Evolutionary conservation across 2,888 invertebrate species (phyloP), one percentile per base, ranked within the genome.

Genomic region (Clitarchus hookeri): DNA sequence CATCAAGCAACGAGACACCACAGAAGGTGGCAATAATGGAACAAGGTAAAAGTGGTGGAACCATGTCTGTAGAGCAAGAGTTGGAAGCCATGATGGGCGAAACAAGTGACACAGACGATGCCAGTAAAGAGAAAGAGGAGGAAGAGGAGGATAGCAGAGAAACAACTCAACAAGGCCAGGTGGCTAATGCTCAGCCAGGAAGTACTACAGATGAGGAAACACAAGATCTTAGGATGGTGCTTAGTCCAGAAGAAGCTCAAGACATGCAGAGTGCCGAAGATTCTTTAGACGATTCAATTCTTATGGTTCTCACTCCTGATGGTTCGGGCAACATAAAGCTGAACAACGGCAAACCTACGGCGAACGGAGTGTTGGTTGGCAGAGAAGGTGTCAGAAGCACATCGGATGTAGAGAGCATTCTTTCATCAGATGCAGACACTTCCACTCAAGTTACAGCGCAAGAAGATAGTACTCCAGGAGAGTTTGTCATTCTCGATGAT

Each of bases 51-150:
- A 53, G 79, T 1, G 44, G 36, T 80, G 86, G 53, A 53, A 79
- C 54, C 16, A 86, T 89, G 86, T 88, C 88, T 53, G 89, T 89
- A 9, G 89, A 89, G 80, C 88, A 89, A 85, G 89, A 88, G 23
- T 84, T 89, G 78, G 88, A 89, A 85, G 88, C 88, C n/a, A 89
- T 89, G 89, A 89, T 89, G 89, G 89, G 88, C 8, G 88, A 87
- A 48, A 87, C 84, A 9, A 87, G 87, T 86, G 88, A 88, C 19
- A 78, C 87, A 65, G 87, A 87, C 25, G 84, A 82, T 65, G 36
- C 78, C 54, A 82, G 82, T 23, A 82, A 82, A 82, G 65, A n/a
- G n/a, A 65, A 65, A n/a, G 53, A 53, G 53, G 53, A 53, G 53
- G 65, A 19, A 23, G 65, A 65, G n/a, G 65, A n/a, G 8, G 54